phyloP scores from a whole-genome alignment of 2,797 vertebrate genomes.

The Oreonectes daqikongensis region DNA sequence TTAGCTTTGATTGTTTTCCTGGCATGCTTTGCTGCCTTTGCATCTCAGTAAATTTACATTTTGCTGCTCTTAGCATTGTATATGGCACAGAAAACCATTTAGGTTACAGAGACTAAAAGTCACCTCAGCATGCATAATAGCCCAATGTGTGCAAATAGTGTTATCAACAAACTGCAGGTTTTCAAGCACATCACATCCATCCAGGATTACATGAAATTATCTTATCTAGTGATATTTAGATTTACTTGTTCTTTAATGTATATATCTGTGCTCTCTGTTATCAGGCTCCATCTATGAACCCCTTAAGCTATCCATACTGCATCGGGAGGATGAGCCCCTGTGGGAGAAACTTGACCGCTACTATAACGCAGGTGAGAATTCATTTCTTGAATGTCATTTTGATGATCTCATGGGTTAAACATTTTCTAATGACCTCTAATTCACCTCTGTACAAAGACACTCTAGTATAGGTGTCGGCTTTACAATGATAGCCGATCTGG shows the following conservation, averaged over 20 bases:
- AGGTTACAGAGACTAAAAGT: constrained; percentile 37
- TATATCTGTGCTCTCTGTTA: constrained; percentile 47
- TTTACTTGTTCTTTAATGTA: constrained; percentile 27
- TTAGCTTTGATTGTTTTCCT: constrained; percentile 38
- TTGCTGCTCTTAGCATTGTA: constrained; percentile 33
- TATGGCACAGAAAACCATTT: constrained; percentile 32
- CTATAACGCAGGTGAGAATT: constrained; percentile 87
- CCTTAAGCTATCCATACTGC: constrained; percentile 87
- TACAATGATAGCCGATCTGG: background rate
- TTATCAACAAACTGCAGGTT: constrained; percentile 10
- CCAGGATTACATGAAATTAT: background rate
- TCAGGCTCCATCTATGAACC: constrained; percentile 97
- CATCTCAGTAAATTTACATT: constrained; percentile 33
- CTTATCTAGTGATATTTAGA: background rate
- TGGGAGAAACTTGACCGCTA: constrained; percentile 94
- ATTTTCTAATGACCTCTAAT: no score
- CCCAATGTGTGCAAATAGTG: constrained; percentile 17
- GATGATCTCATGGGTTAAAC: no score
- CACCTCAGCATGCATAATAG: constrained; percentile 34
- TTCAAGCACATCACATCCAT: constrained; percentile 24
- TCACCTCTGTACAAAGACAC: background rate
- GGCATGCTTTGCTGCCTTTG: constrained; percentile 47
- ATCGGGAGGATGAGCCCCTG: constrained; percentile 82
- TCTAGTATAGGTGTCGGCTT: background rate
- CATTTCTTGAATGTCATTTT: constrained; percentile 3